phyloP scores from a whole-genome alignment of 2,797 vertebrate genomes.

The Sebastes hubbsi region DNA sequence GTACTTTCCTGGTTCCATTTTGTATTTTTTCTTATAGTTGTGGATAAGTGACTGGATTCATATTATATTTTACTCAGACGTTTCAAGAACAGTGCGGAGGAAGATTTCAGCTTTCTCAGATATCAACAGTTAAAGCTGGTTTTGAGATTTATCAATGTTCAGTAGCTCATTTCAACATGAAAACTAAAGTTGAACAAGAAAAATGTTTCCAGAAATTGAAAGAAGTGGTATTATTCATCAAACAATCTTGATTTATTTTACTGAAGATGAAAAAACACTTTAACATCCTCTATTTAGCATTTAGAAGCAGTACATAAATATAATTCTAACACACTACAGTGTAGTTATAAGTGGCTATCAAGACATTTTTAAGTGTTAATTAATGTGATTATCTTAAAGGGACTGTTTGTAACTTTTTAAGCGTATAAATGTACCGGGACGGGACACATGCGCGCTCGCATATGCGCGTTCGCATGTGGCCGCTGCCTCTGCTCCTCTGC shows the following conservation, averaged over 20 bases:
- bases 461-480: too few species aligned
- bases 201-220: background rate
- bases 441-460: too few species aligned
- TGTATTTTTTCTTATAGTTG: background rate
- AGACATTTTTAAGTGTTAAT: background rate
- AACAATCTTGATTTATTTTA: background rate
- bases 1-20: background rate
- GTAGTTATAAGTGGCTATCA: background rate
- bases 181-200: background rate
- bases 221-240: background rate
- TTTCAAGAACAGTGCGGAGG: background rate
- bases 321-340: background rate
- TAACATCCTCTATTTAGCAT: background rate
- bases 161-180: background rate
- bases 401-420: too few species aligned
- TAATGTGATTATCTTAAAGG: background rate
- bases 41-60: background rate
- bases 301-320: background rate
- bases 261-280: background rate
- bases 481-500: too few species aligned
- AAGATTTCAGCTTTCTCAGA: background rate
- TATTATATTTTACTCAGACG: background rate
- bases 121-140: background rate
- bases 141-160: background rate
- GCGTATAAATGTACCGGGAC: too few species aligned